phyloP scores from a whole-genome alignment of 1,140 invertebrate species.

The Zaprionus inermis region DNA sequence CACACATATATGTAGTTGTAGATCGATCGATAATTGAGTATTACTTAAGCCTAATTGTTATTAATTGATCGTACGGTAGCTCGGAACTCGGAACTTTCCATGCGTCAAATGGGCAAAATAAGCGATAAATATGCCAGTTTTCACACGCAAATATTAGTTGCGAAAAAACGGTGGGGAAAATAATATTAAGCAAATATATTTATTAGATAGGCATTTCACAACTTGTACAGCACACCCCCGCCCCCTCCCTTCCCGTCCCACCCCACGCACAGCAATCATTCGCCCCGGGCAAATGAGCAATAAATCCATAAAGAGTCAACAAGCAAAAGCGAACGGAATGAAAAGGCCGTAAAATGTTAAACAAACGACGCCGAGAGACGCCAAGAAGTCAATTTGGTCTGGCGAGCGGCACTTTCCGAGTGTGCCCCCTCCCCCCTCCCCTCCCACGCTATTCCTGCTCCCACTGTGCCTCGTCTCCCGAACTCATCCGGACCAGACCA shows the following conservation, averaged over 20 bases:
- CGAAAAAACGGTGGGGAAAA: neutral
- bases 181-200: conserved; percentile 15
- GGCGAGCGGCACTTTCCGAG: conserved; percentile 3
- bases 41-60: conserved; percentile 42
- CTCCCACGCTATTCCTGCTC: too few species aligned
- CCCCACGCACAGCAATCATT: too few species aligned
- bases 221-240: neutral
- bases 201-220: conserved; percentile 13
- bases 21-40: conserved; percentile 8
- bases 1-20: neutral
- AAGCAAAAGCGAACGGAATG: conserved; percentile 15
- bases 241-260: neutral
- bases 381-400: conserved; percentile 33
- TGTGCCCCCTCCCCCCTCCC: neutral
- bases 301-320: conserved; percentile 40
- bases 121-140: conserved; percentile 22
- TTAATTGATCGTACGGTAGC: conserved; percentile 38
- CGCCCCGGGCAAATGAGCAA: conserved; percentile 14
- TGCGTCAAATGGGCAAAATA: conserved; percentile 24
- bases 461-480: neutral
- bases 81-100: conserved; percentile 38
- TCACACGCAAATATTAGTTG: conserved; percentile 42
- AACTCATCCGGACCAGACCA: conserved; percentile 9
- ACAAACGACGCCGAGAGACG: conserved; percentile 26
- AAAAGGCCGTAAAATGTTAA: conserved; percentile 40